phyloP scores from a whole-genome alignment of 2,113 vertebrate species.

The Bettongia penicillata region DNA sequence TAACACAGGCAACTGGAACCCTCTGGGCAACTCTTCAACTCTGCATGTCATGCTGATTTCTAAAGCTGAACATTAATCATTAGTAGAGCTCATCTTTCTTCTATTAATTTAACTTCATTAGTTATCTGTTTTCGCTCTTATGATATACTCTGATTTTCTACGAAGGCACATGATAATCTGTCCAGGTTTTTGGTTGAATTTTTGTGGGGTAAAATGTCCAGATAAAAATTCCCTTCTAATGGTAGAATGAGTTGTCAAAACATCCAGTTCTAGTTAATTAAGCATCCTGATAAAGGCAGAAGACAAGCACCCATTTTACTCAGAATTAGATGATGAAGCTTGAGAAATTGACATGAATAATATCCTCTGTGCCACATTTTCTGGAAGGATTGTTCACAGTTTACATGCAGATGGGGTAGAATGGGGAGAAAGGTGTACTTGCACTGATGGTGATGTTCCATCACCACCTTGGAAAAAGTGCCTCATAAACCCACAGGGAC shows the following conservation, averaged over 20 bases:
- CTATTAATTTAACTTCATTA: conserved; percentile 59
- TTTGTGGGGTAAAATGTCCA: neutral
- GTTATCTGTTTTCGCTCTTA: conserved; percentile 31
- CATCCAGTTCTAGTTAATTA: neutral
- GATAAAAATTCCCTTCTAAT: neutral
- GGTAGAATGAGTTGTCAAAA: neutral
- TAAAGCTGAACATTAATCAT: conserved; percentile 67
- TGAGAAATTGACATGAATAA: neutral
- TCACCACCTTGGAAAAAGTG: neutral
- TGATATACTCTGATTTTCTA: conserved; percentile 19
- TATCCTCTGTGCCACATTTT: neutral
- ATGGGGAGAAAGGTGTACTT: neutral
- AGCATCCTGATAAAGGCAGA: neutral
- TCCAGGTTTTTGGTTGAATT: neutral
- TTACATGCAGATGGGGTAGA: neutral
- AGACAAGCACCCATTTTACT: neutral
- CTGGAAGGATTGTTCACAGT: neutral
- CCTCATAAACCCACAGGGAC: neutral
- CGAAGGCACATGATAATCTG: neutral
- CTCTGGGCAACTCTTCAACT: conserved; percentile 31
- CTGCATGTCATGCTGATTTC: conserved; percentile 43
- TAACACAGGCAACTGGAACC: conserved; percentile 25
- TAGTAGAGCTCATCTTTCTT: conserved; percentile 51
- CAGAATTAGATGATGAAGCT: neutral
- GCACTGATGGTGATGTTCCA: neutral